Evolutionary conservation across 2,797 vertebrate genomes (phyloP), one percentile per base, ranked within the genome.

Genomic region (Hyperoplus lanceolatus): DNA sequence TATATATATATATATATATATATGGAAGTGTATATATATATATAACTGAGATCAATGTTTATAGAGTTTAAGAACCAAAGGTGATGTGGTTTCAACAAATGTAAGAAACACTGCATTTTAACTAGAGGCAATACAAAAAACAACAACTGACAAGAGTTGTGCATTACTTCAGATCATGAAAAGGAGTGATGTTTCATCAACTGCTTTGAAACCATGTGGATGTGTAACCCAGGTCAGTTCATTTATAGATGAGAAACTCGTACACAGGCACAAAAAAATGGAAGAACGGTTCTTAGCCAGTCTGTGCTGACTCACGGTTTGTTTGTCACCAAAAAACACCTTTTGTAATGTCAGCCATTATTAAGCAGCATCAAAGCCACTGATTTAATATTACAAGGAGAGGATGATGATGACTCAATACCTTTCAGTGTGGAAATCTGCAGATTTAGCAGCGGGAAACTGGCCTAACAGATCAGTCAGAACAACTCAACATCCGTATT

Each of bases 261-360:
- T 75, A 85, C 85, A 89, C 90, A 94, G 93, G 91, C 92, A 95
- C 90, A 84, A 86, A 70, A 57, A 92, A 92, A 87, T 92, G 91
- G 92, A 95, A 94, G 90, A 94, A 93, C 91, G 84, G 82, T 80
- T 89, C 60, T 50, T 72, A 75, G 79, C 73, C 71, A 73, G 56
- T 75, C 65, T 66, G 41, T 38, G 55, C 77, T 72, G 65, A 79
- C 16, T 71, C 13, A 21, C 39, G 51, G 9, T 41, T 59, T 45
- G 38, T 70, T 84, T 84, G 54, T 86, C 65, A 60, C 54, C 45
- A 63, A 81, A 29, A 74, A 88, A 87, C 56, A 85, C 68, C 74
- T 69, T 63, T 71, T 56, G 21, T 79, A 49, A 89, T 69, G 45
- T 73, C 82, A 85, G 70, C 70, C 59, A 70, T 70, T 13, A 57